phyloP scores from a whole-genome alignment of 2,888 invertebrate species.

The Dichetophora obliterata region DNA sequence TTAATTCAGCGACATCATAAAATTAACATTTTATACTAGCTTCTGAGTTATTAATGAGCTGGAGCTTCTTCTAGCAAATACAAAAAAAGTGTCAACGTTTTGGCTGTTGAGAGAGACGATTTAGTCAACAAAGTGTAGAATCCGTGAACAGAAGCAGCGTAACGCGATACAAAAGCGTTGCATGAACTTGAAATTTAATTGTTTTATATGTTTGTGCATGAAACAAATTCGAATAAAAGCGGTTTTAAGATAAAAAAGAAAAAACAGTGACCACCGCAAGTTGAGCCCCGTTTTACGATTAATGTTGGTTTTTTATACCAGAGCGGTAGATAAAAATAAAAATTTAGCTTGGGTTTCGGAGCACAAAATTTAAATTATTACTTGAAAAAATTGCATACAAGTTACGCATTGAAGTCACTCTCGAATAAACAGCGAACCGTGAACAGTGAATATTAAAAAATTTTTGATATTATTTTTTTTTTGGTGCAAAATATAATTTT shows the following conservation, averaged over 20 bases:
- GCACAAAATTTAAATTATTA: background rate
- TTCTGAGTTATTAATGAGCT: too few relatives aligned
- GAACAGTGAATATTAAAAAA: background rate
- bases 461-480: background rate
- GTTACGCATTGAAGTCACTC: background rate
- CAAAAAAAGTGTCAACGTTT: constrained; percentile 15
- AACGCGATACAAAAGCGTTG: background rate
- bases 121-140: constrained; percentile 15
- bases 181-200: background rate
- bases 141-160: background rate
- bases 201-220: background rate
- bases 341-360: background rate
- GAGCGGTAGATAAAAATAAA: background rate
- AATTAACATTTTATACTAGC: background rate
- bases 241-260: background rate
- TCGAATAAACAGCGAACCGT: background rate
- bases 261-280: too few relatives aligned
- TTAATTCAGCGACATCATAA: background rate
- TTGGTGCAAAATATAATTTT: background rate
- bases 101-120: background rate
- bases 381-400: background rate
- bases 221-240: background rate
- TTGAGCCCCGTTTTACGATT: too few relatives aligned
- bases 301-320: background rate
- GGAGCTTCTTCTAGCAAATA: too few relatives aligned